Evolutionary conservation across 2,888 invertebrate species (phyloP), one percentile per base, ranked within the genome.

Genomic region (Agonopterix alstromeriana): DNA sequence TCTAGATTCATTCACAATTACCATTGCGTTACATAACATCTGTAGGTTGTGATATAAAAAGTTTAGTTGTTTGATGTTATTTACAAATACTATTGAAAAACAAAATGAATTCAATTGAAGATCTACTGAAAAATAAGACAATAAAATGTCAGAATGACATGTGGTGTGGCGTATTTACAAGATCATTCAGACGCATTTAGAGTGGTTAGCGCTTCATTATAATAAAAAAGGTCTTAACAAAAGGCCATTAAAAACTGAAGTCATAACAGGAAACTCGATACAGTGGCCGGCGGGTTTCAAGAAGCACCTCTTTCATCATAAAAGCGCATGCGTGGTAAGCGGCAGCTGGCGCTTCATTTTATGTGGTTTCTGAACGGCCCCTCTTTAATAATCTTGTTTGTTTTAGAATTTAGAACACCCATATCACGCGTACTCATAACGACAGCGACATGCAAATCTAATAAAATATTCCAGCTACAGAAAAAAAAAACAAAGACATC

Each of bases 211-310:
- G 69, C 73, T 44, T 73, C 73, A 77, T 80, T 67, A 78, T 77
- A 73, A 78, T 78, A 78, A 80, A 27, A 77, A 67, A 66, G 63
- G 70, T 65, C 55, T 73, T 65, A 78, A 85, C 80, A 85, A 85
- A 85, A 77, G 67, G 62, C 67, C 70, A 81, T 85, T 82, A 84
- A 87, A 85, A 84, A 81, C 74, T 84, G 67, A 79, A 86, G 83
- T 84, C 82, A 88, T 87, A 88, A 88, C 86, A 85, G 85, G 87
- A 84, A 87, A 88, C 67, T 67, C 81, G 86, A 88, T 87, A 85
- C 74, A 73, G 78, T 75, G 79, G 77, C 71, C 63, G 71, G 70
- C 67, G 70, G 66, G 70, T 66, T 66, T 27, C 27, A 27, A 75
- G 73, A 70, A 79, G 70, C 67, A 76, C 72, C 74, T 77, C 83